Conservation (phyloP, 2,797 vertebrate genomes). For the Channa striata region DNA sequence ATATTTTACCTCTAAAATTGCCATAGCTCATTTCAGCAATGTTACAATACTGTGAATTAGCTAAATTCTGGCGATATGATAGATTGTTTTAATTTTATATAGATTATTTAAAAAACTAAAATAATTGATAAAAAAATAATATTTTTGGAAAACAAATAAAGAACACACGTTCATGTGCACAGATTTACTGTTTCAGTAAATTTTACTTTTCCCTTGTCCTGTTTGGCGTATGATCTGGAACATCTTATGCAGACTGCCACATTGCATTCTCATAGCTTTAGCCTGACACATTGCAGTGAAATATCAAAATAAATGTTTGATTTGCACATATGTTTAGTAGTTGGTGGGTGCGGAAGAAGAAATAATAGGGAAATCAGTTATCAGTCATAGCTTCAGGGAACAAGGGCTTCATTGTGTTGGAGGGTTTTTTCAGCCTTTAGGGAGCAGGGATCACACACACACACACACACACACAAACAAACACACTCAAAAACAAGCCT, state of each 20-base stretch:
- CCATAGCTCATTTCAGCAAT: no score
- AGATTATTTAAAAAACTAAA: no score
- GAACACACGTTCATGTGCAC: no score
- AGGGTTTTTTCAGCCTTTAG: constrained; percentile 37
- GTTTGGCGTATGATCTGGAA: neutral
- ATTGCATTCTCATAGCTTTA: neutral
- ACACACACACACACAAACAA: constrained; percentile 32
- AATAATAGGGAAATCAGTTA: constrained; percentile 56
- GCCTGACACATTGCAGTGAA: neutral
- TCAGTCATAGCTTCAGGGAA: constrained; percentile 63
- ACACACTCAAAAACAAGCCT: constrained; percentile 22
- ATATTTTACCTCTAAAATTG: no score
- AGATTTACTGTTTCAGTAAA: no score
- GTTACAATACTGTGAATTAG: no score
- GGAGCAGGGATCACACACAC: constrained; percentile 55
- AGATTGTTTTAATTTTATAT: no score
- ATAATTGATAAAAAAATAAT: no score
- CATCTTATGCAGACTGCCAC: neutral
- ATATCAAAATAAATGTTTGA: constrained; percentile 10
- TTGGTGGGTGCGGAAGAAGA: constrained; percentile 28
- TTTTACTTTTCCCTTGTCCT: neutral
- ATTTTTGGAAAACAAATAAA: no score
- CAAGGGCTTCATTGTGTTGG: constrained; percentile 68
- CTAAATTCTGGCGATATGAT: no score
- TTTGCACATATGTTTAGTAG: constrained; percentile 8